These are phyloP conservation scores for Dipodomys ordii DNA, from an alignment of 2,113 vertebrate species.

Conservation along the genomic window DNA sequence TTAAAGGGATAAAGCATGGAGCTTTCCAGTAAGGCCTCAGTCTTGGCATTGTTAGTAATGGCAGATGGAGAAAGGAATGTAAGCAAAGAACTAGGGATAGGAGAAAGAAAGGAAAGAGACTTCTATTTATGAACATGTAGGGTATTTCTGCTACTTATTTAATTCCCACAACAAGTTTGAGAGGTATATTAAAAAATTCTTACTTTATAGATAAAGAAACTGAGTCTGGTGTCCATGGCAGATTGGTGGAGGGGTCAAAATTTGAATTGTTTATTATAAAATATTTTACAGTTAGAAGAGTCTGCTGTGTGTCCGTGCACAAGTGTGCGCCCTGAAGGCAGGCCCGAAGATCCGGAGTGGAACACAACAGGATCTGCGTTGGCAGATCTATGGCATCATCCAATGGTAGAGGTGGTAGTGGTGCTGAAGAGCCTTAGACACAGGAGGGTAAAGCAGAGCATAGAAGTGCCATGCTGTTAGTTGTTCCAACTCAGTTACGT, in stretches of 20 bases:
- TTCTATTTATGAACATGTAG: not conserved
- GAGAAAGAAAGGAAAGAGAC: no score
- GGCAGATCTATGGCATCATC: not conserved
- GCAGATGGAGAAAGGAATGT: not conserved
- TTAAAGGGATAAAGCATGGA: not conserved
- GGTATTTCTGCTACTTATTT: not conserved
- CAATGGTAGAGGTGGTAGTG: not conserved
- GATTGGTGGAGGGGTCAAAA: not conserved
- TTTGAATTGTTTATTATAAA: not conserved
- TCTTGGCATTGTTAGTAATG: not conserved
- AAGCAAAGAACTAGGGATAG: not conserved
- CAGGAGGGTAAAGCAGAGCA: conserved; percentile 54
- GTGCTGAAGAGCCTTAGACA: not conserved
- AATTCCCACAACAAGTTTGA: not conserved
- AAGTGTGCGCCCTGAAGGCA: not conserved
- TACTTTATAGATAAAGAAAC: not conserved
- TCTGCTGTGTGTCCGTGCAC: no score
- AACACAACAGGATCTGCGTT: not conserved
- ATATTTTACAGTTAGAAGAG: no score
- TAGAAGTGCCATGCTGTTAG: conserved; percentile 51
- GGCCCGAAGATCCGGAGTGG: not conserved
- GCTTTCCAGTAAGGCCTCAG: not conserved
- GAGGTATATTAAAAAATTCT: not conserved
- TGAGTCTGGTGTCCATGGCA: not conserved
- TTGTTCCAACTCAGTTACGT: not conserved